These are phyloP conservation scores for Noctua pronuba DNA, from an alignment of 2,888 invertebrate species.

Conservation along the genomic window DNA sequence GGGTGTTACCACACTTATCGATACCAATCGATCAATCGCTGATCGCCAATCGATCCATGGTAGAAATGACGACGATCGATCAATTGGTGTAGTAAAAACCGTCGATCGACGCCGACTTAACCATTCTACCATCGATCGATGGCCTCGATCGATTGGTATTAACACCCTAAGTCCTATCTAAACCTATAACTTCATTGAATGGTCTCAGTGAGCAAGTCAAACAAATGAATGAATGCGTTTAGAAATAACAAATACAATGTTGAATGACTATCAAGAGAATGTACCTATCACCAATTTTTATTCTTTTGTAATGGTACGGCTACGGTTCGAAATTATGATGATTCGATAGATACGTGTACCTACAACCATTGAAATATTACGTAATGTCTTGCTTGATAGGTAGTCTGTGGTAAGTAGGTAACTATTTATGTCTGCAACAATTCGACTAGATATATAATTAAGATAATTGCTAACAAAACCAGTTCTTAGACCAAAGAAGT, in stretches of 20 bases:
- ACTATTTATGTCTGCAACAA: neutral
- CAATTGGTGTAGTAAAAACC: too few relatives aligned
- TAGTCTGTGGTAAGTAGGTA: neutral
- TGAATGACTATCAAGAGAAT: neutral
- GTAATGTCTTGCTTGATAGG: conserved; percentile 8
- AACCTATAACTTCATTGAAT: neutral
- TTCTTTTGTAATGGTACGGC: neutral
- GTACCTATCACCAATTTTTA: neutral
- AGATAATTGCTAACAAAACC: conserved; percentile 18
- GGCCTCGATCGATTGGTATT: too few relatives aligned
- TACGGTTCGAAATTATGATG: neutral
- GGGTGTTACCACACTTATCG: neutral
- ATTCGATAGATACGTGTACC: neutral
- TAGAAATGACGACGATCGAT: too few relatives aligned
- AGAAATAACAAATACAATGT: neutral
- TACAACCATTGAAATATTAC: conserved; percentile 8
- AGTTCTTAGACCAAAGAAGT: neutral
- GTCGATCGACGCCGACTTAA: too few relatives aligned
- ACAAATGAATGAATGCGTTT: neutral
- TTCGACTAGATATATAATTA: conserved; percentile 24
- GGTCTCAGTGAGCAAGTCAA: neutral
- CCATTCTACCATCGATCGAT: too few relatives aligned
- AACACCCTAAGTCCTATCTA: too few relatives aligned
- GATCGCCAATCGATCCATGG: too few relatives aligned
- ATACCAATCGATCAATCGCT: too few relatives aligned